These are phyloP conservation scores for Rhinichthys osculus DNA, from an alignment of 2,797 vertebrate species.

Conservation along the genomic window DNA sequence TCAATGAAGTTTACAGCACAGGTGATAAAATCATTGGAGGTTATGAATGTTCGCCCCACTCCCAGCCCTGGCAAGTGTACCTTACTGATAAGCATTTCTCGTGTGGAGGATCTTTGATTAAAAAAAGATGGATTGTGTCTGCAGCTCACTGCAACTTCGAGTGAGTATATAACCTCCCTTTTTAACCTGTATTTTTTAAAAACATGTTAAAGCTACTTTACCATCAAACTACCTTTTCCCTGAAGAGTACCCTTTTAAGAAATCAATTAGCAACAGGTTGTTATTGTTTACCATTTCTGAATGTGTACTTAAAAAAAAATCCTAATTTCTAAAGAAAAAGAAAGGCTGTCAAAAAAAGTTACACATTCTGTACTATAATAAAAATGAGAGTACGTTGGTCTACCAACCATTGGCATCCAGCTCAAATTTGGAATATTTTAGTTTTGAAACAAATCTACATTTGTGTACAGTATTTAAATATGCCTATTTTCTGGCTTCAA, in stretches of 20 bases:
- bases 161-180: constrained; percentile 58
- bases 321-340: no score
- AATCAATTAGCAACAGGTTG: background rate
- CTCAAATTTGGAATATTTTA: background rate
- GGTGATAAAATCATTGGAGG: constrained; percentile 77
- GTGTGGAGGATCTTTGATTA: constrained; percentile 72
- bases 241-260: background rate
- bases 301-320: no score
- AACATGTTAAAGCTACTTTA: background rate
- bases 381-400: background rate
- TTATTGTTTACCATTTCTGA: background rate
- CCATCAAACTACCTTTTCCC: background rate
- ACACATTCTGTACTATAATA: background rate
- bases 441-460: background rate
- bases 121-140: constrained; percentile 65
- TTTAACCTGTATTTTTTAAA: background rate
- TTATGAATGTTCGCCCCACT: constrained; percentile 66
- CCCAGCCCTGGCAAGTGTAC: constrained; percentile 70
- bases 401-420: background rate
- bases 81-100: constrained; percentile 59
- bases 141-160: constrained; percentile 70
- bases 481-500: background rate
- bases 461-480: background rate
- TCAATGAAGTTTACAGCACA: constrained; percentile 46
- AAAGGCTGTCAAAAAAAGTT: no score